Percentiles rank a stretch among this genome's conserved stretches.
These are phyloP conservation scores for Gymnopithys bicolor DNA, from an alignment of 2,797 vertebrate species.

Conservation along the genomic window DNA sequence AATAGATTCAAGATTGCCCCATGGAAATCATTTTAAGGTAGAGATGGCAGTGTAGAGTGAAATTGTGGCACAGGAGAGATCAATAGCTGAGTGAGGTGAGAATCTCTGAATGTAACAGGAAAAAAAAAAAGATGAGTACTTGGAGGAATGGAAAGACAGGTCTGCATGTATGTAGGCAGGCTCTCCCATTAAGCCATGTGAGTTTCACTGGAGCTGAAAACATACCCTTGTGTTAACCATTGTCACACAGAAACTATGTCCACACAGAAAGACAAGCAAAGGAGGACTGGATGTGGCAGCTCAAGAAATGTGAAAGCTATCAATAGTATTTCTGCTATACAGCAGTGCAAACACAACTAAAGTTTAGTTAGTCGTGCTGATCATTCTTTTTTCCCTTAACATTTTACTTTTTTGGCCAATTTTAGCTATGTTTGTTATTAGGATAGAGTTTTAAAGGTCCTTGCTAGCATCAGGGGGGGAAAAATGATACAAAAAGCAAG, in stretches of 20 bases:
- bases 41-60: background rate
- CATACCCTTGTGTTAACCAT: background rate
- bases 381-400: background rate
- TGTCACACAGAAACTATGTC: background rate
- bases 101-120: background rate
- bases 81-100: constrained; percentile 14
- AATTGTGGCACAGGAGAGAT: background rate
- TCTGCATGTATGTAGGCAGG: background rate
- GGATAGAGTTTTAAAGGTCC: background rate
- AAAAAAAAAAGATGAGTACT: background rate
- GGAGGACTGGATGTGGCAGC: background rate
- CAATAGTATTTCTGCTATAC: background rate
- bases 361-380: background rate
- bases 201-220: background rate
- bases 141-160: background rate
- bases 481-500: accelerated
- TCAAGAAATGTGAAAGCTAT: background rate
- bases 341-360: background rate
- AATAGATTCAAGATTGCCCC: constrained; percentile 6
- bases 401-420: background rate
- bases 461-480: background rate
- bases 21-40: background rate
- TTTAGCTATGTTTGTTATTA: background rate
- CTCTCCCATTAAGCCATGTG: background rate
- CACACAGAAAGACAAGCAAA: background rate